These are phyloP conservation scores for Triplophysa tibetana DNA, from an alignment of 2,113 vertebrate species.

Conservation along the genomic window DNA sequence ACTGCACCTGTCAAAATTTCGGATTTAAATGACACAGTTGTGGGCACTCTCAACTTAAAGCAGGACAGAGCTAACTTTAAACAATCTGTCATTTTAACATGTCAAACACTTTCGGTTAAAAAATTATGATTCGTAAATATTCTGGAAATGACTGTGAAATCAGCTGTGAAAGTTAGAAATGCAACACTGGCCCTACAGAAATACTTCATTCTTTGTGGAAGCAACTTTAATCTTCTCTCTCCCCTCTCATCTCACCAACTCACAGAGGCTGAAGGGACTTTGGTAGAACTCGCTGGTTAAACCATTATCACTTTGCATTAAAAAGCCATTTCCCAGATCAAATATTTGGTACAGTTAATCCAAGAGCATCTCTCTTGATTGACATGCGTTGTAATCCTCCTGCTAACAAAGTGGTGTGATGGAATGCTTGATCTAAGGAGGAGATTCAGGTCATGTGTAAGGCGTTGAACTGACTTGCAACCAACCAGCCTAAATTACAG, in stretches of 20 bases:
- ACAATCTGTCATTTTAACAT: conserved; percentile 9
- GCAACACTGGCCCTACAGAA: background rate
- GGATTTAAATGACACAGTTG: background rate
- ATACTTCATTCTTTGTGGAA: background rate
- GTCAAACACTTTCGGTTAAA: background rate
- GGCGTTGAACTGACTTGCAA: background rate
- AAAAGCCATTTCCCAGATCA: conserved; percentile 3
- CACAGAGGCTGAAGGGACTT: background rate
- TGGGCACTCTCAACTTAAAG: background rate
- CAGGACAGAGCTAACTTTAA: background rate
- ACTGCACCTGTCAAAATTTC: no score
- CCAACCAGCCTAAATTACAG: background rate
- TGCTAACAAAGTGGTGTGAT: conserved; percentile 9
- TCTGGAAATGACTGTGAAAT: background rate
- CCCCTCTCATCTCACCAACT: background rate
- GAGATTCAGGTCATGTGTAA: background rate
- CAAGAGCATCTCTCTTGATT: conserved; percentile 5
- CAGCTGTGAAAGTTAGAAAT: no score
- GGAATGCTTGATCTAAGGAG: conserved; percentile 10
- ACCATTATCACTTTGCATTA: background rate
- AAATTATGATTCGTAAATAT: background rate
- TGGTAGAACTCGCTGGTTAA: background rate
- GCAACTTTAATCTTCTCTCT: background rate
- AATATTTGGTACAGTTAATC: background rate
- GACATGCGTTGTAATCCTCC: background rate